Conservation (phyloP, 2,797 vertebrate genomes). For the Arctocebus calabarensis region DNA sequence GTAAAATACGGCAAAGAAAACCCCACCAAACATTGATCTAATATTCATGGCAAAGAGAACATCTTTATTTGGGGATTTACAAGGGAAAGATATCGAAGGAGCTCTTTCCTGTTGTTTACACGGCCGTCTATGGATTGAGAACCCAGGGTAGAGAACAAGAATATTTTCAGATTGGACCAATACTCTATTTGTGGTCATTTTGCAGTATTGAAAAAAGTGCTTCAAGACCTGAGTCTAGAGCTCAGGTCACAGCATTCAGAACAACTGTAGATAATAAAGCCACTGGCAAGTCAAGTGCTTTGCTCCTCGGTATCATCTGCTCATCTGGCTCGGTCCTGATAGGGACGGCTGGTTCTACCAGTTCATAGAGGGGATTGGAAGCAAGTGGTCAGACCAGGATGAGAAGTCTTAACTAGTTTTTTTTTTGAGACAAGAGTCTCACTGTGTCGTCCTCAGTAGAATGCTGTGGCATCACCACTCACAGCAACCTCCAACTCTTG, state of each 20-base stretch:
- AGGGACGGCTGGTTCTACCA: neutral
- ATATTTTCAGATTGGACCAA: slow-evolving; percentile 7
- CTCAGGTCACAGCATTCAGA: neutral
- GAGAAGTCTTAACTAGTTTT: slow-evolving; percentile 5
- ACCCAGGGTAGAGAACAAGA: neutral
- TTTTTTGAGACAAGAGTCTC: too few species aligned
- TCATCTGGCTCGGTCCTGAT: neutral
- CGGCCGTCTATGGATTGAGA: slow-evolving; percentile 14
- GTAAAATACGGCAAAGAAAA: slow-evolving; percentile 28
- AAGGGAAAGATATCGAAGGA: neutral
- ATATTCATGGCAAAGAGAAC: neutral
- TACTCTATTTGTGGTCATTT: slow-evolving; percentile 13
- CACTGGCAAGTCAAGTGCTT: neutral
- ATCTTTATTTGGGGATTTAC: slow-evolving; percentile 7
- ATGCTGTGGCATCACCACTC: too few species aligned
- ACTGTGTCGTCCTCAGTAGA: too few species aligned
- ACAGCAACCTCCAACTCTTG: too few species aligned
- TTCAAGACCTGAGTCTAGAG: neutral
- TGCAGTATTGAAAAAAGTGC: neutral
- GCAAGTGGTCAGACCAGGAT: neutral
- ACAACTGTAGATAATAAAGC: neutral
- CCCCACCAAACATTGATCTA: neutral
- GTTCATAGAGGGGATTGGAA: slow-evolving; percentile 7
- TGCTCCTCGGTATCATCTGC: neutral
- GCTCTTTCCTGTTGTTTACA: neutral